Base-by-base conservation (phyloP, 92 coral and sea anemone species). In the Ricordea florida region DNA sequence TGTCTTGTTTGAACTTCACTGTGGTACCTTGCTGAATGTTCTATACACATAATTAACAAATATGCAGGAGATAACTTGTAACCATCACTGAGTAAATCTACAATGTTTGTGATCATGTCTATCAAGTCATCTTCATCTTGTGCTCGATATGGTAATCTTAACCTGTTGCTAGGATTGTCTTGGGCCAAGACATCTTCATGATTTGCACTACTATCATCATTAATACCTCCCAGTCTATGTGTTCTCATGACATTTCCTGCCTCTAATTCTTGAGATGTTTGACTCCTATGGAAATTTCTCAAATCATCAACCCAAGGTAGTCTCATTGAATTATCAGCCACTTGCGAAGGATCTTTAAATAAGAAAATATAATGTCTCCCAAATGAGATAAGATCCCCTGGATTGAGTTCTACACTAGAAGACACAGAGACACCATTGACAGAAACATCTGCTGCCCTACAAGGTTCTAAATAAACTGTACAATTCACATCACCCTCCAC, bases 331-430 rank as follows among this genome's bases (percentile, higher is more conserved):
- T 76, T 78, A 68, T 96, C 97, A 3, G 85, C 84, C 11, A 80
- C 88, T 40, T 90, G 94, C 3, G 92, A 80, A 0, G 99, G 96
- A 84, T 96, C 99, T 74, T 96, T 96, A 69, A 88, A 96, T 72
- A 96, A 62, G 59, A 88, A 96, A 16, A 88, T 67, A 34, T 96
- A 96, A 57, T 92, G 92, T 23, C 66, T 46, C 16, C 99, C 99
- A 72, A 96, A 72, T 40, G 90, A 82, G 21, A 96, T 55, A 29
- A 96, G 62, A 68, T 96, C 99, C 43, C 99, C 99, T 5, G 99
- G 94, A 47, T 32, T 44, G 0, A 96, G 85, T 48, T 86, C 72
- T 17, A 71, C 67, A 25, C 81, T 40, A 6, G 83, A 78, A 0
- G 69, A 57, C 5, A 92, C 58, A 46, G 89, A 43, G 4, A 57